A percentile compares a stretch with the other conserved stretches of the same genome.
These are phyloP conservation scores for Callipepla californica DNA, from an alignment of 2,113 vertebrate species.

Conservation along the genomic window DNA sequence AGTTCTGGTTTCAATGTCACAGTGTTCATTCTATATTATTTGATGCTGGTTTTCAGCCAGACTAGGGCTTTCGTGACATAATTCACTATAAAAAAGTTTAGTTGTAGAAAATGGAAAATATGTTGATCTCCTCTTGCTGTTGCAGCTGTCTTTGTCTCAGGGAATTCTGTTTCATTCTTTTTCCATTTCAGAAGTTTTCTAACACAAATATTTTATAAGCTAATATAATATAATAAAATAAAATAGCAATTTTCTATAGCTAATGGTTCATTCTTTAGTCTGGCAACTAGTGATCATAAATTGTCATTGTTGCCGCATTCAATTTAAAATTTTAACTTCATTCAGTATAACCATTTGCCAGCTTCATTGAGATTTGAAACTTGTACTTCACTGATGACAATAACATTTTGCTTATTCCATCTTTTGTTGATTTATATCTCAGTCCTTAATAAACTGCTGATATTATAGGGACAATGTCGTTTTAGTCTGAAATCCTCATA, in stretches of 20 bases:
- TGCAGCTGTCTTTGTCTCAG: background rate
- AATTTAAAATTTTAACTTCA: background rate
- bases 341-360: background rate
- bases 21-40: background rate
- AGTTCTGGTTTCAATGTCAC: background rate
- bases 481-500: background rate
- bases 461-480: background rate
- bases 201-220: background rate
- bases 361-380: background rate
- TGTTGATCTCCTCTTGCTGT: background rate
- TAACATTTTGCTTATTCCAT: background rate
- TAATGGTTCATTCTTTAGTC: background rate
- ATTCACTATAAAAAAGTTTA: conserved; percentile 7
- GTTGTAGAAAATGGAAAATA: background rate
- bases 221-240: background rate
- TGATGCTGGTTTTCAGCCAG: background rate
- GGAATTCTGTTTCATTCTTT: background rate
- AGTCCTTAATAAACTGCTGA: background rate
- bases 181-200: background rate
- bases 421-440: background rate
- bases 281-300: background rate
- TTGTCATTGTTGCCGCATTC: background rate
- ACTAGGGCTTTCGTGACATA: background rate
- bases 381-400: background rate
- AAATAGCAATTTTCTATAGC: background rate